Conservation (phyloP, 2,888 invertebrate species). For the Dynastes maya region DNA sequence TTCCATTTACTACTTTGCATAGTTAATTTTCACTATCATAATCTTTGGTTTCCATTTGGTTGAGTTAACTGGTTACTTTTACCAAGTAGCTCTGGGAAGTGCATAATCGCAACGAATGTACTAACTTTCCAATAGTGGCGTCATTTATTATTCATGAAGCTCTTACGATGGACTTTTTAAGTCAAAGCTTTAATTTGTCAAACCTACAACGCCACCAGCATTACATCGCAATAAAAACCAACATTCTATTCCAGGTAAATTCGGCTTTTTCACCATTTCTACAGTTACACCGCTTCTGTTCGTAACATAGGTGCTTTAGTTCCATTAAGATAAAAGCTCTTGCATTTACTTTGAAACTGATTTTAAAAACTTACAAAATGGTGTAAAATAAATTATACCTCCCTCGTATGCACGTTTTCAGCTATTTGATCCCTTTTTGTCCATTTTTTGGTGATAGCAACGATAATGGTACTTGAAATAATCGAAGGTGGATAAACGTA, state of each 20-base stretch:
- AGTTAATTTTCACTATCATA: no score
- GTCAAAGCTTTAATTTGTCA: conserved; percentile 62
- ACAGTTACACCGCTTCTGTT: conserved; percentile 60
- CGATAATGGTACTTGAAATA: no score
- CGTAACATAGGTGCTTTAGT: conserved; percentile 56
- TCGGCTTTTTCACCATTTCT: conserved; percentile 58
- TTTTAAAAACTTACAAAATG: conserved; percentile 21
- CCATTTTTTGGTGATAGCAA: no score
- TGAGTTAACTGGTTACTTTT: background rate
- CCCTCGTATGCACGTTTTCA: no score
- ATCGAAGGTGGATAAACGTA: no score
- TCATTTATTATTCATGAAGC: conserved; percentile 63
- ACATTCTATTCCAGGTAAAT: conserved; percentile 54
- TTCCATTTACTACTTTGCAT: no score
- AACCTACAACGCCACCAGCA: conserved; percentile 51
- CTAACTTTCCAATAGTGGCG: conserved; percentile 55
- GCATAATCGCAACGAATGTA: conserved; percentile 10
- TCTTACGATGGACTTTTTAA: conserved; percentile 59
- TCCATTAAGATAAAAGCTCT: conserved; percentile 55
- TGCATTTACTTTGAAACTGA: conserved; percentile 48
- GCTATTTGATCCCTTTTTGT: no score
- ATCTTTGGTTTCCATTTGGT: no score
- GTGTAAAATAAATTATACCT: no score
- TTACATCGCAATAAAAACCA: conserved; percentile 58
- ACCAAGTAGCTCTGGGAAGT: background rate